A percentile compares a stretch with the other conserved stretches of the same genome.
phyloP scores from a whole-genome alignment of 2,888 invertebrate genomes.

The Trisateles emortualis region DNA sequence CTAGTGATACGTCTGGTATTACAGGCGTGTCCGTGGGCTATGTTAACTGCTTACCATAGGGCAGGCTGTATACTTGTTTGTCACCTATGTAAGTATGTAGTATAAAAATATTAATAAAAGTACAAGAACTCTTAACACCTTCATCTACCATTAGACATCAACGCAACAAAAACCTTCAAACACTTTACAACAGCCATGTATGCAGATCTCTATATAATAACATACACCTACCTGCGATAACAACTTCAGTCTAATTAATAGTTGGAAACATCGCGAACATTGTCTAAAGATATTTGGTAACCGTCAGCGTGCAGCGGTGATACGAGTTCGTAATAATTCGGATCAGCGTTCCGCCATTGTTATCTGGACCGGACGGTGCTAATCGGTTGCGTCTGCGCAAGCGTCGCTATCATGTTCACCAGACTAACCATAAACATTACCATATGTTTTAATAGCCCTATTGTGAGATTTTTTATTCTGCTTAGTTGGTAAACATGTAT shows the following conservation, averaged over 20 bases:
- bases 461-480: too few relatives aligned
- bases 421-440: conserved; percentile 59
- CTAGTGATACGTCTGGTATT: too few relatives aligned
- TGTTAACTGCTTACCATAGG: too few relatives aligned
- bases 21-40: too few relatives aligned
- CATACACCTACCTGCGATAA: not conserved
- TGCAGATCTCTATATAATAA: not conserved
- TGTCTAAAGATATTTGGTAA: conserved; percentile 52
- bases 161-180: not conserved
- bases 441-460: conserved; percentile 22
- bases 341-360: conserved; percentile 80
- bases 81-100: too few relatives aligned
- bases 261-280: conserved; percentile 36
- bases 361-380: conserved; percentile 82
- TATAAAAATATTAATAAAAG: too few relatives aligned
- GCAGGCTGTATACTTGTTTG: too few relatives aligned
- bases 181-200: not conserved
- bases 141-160: not conserved
- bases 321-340: conserved; percentile 62
- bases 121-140: too few relatives aligned
- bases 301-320: conserved; percentile 61
- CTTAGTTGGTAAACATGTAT: too few relatives aligned
- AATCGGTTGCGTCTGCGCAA: conserved; percentile 76
- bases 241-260: not conserved
- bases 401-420: conserved; percentile 70